These are phyloP conservation scores for Pollenia labialis DNA, from an alignment of 2,888 invertebrate genomes.

Conservation along the genomic window DNA sequence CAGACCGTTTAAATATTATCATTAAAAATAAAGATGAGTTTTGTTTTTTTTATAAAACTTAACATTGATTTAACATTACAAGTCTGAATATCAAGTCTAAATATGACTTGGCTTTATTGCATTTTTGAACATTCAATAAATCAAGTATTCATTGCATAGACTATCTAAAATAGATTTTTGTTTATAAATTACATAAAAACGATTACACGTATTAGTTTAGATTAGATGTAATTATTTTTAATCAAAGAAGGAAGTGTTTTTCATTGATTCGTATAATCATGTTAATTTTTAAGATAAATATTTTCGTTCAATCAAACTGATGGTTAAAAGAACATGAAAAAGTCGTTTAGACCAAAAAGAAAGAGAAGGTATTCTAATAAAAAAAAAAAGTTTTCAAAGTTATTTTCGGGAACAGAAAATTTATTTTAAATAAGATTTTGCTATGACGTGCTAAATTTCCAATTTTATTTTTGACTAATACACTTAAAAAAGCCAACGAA, in stretches of 20 bases:
- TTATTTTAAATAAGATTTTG: no score
- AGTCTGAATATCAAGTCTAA: conserved; percentile 9
- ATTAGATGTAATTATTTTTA: conserved; percentile 59
- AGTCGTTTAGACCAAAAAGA: neutral
- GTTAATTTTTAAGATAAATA: conserved; percentile 50
- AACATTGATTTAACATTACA: conserved; percentile 46
- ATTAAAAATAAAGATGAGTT: conserved; percentile 42
- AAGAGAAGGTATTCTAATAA: conserved; percentile 21
- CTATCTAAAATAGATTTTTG: conserved; percentile 49
- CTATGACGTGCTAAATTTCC: no score
- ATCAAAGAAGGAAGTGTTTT: conserved; percentile 67
- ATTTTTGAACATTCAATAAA: conserved; percentile 9
- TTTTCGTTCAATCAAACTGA: conserved; percentile 45
- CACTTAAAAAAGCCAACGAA: no score
- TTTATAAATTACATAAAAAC: conserved; percentile 5
- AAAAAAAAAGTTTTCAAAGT: neutral
- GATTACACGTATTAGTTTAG: conserved; percentile 23
- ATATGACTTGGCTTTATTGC: conserved; percentile 55
- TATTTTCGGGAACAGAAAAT: no score
- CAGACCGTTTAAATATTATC: conserved; percentile 15
- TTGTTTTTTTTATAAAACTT: conserved; percentile 30
- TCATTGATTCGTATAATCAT: conserved; percentile 52
- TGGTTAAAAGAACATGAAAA: conserved; percentile 18
- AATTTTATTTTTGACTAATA: no score
- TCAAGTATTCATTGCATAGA: conserved; percentile 34